phyloP scores from a whole-genome alignment of 2,113 vertebrate genomes.

The Passer domesticus region DNA sequence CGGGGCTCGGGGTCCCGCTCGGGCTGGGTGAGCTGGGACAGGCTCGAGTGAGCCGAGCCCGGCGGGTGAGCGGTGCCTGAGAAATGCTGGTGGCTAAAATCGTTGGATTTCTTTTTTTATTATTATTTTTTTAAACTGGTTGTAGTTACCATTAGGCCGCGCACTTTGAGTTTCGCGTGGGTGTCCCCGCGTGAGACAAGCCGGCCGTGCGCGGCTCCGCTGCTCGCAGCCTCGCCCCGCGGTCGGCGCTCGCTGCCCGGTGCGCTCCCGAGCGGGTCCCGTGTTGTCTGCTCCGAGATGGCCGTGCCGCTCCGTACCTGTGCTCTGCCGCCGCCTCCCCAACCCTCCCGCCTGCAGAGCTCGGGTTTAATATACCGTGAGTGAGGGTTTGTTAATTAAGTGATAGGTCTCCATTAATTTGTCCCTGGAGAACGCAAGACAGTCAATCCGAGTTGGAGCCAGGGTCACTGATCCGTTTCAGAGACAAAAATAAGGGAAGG shows the following conservation, averaged over 20 bases:
- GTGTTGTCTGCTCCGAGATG: not conserved
- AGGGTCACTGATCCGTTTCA: slow-evolving; percentile 77
- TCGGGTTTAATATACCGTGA: slow-evolving; percentile 56
- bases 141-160: not conserved
- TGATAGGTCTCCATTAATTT: slow-evolving; percentile 88
- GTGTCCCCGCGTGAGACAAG: not conserved
- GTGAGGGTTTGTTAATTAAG: slow-evolving; percentile 87
- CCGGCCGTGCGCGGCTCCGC: not conserved
- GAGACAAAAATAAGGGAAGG: slow-evolving; percentile 57
- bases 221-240: not conserved
- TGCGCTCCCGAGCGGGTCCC: not conserved
- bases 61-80: not conserved
- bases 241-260: not conserved
- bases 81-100: not conserved
- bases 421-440: slow-evolving; percentile 82
- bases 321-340: not conserved
- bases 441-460: slow-evolving; percentile 80
- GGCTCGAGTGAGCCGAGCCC: not conserved
- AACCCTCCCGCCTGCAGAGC: not conserved
- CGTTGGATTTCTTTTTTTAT: not conserved
- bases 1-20: not conserved
- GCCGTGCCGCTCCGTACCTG: not conserved
- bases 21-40: not conserved
- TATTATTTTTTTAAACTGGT: not conserved
- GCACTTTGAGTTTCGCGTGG: not conserved